Evolutionary conservation across 1,140 invertebrate species (phyloP), one percentile per base, ranked within the genome.

Genomic region (Dryas iulia): DNA sequence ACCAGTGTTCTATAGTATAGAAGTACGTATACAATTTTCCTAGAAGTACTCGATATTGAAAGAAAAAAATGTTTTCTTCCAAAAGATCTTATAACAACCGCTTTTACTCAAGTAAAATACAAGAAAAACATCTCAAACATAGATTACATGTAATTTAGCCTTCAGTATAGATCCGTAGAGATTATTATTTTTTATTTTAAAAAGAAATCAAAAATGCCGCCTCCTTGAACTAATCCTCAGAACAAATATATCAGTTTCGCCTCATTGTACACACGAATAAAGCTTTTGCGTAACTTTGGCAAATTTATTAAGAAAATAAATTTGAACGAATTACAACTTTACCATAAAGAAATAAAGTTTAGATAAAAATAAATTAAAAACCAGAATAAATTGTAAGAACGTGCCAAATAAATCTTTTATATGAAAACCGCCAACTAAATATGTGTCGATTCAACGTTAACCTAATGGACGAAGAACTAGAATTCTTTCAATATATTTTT

Each of bases 181-280:
- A 47, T 21, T 7, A 47, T 47, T 47, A 10, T 47, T 10, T 21
- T 18, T 21, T 47, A n/a, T 10, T 18, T 8, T 47, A 47, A 3
- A 47, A 47, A 47, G 8, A 47, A 47, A 47, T 10, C 18, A 47
- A 47, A 59, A n/a, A 11, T 14, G 35, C 64, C 64, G 56, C 57
- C 39, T 12, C 11, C 57, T 59, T 59, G 24, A 56, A 47, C 39
- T 47, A 47, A 47, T 18, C 23, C 60, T 57, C 33, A 18, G 25
- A 26, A 58, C 53, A 62, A 62, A 57, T 69, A 63, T 69, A 68
- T 68, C 66, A 68, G 52, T 68, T 68, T 39, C 54, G 47, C 52
- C 39, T 26, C 53, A 60, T 52, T 31, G 30, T 54, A 53, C 33
- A 35, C 52, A 57, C 25, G 21, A 2, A 35, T 8, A 47, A 11